These are phyloP conservation scores for Sclerurus mexicanus DNA, from an alignment of 2,113 vertebrate species.

Conservation along the genomic window DNA sequence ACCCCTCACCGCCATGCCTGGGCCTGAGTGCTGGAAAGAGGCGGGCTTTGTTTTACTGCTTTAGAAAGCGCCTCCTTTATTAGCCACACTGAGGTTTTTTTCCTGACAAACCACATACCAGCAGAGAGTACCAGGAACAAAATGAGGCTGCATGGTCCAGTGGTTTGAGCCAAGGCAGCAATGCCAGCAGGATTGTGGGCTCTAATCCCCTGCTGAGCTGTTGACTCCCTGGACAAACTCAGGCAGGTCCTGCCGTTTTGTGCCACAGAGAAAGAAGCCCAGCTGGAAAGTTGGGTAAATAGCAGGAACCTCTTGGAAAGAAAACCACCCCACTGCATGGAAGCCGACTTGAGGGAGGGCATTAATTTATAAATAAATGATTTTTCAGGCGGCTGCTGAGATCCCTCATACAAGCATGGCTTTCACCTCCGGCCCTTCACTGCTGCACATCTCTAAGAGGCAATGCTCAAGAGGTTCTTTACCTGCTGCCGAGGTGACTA, in stretches of 20 bases:
- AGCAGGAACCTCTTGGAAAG: conserved; percentile 11
- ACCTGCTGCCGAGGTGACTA: not conserved
- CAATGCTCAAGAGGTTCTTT: not conserved
- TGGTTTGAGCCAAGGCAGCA: conserved; percentile 1
- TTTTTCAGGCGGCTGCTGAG: not conserved
- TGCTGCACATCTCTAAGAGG: not conserved
- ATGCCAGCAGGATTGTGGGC: conserved; percentile 50
- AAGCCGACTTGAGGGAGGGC: not conserved
- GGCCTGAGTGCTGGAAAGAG: accelerated
- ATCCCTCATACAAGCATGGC: not conserved
- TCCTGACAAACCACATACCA: conserved; percentile 42
- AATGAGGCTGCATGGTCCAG: conserved; percentile 36
- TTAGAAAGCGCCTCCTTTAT: conserved; percentile 7
- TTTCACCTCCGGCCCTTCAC: not conserved
- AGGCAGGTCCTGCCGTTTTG: conserved; percentile 33
- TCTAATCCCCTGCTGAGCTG: conserved; percentile 60
- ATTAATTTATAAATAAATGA: not conserved
- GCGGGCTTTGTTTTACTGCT: not conserved
- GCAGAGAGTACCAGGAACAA: conserved; percentile 38
- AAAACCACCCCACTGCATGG: not conserved
- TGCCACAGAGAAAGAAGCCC: conserved; percentile 4
- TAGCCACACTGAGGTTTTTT: not conserved
- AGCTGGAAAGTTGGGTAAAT: conserved; percentile 54
- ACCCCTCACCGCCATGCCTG: not conserved
- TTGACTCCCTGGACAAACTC: conserved; percentile 61